A percentile compares a stretch with the other conserved stretches of the same genome.
phyloP scores from a whole-genome alignment of 1,140 invertebrate genomes.

The Drosophila jambulina region DNA sequence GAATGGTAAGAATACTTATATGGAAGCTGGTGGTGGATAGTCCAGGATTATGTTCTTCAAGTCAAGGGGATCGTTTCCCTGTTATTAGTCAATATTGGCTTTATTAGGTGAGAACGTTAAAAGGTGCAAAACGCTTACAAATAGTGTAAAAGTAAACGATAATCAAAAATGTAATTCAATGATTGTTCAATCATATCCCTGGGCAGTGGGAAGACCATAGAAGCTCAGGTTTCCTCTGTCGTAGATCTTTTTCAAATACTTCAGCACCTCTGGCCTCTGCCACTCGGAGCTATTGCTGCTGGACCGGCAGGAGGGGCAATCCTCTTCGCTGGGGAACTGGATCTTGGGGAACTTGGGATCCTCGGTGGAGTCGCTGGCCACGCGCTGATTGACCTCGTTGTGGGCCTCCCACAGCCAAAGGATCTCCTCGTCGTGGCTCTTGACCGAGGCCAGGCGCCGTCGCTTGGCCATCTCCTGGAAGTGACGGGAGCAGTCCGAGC shows the following conservation, averaged over 20 bases:
- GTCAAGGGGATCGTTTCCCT: too few relatives aligned
- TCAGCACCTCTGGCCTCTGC: constrained; percentile 30
- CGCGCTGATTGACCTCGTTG: constrained; percentile 95
- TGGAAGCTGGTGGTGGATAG: too few relatives aligned
- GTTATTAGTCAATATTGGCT: too few relatives aligned
- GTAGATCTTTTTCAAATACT: constrained; percentile 51
- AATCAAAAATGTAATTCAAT: too few relatives aligned
- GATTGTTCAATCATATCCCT: not conserved
- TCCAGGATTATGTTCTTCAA: too few relatives aligned
- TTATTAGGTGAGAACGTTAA: not conserved
- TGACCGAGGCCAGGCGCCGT: constrained; percentile 88
- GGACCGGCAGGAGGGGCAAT: constrained; percentile 89
- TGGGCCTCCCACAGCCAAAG: constrained; percentile 98
- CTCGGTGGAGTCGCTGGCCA: constrained; percentile 93
- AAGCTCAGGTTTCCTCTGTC: constrained; percentile 38
- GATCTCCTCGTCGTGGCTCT: constrained; percentile 89
- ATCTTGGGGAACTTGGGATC: constrained; percentile 95
- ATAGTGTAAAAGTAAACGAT: not conserved
- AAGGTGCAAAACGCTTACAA: not conserved
- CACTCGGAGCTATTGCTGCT: constrained; percentile 13
- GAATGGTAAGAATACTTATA: too few relatives aligned
- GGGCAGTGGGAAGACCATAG: constrained; percentile 55
- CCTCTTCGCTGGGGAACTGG: constrained; percentile 91
- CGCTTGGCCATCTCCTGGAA: constrained; percentile 91
- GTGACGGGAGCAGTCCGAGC: constrained; percentile 94